Conservation (phyloP, 2,113 vertebrate genomes). For the Hippopotamus amphibius region DNA sequence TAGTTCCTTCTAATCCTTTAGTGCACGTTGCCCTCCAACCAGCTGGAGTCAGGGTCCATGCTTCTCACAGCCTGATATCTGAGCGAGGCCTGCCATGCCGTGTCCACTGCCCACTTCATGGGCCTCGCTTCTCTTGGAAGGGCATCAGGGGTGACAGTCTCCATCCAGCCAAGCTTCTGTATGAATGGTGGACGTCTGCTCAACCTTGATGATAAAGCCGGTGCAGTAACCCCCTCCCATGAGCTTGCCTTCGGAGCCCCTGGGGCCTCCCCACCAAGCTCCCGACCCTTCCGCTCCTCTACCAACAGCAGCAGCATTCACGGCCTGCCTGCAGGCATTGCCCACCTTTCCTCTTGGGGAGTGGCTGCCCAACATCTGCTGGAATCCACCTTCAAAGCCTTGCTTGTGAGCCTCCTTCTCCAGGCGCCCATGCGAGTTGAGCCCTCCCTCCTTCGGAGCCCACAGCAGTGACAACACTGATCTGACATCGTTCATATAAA, state of each 20-base stretch:
- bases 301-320: not conserved
- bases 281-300: no score
- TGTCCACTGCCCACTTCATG: not conserved
- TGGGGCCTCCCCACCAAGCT: not conserved
- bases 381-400: not conserved
- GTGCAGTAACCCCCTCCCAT: not conserved
- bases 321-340: not conserved
- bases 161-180: not conserved
- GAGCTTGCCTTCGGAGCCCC: not conserved
- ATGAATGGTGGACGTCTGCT: not conserved
- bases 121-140: not conserved
- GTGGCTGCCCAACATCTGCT: not conserved
- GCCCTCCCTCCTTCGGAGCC: not conserved
- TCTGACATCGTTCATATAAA: not conserved
- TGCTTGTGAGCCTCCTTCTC: not conserved
- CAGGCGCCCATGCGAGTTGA: not conserved
- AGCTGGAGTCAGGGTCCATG: not conserved
- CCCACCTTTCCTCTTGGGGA: not conserved
- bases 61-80: not conserved
- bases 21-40: not conserved
- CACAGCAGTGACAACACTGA: not conserved
- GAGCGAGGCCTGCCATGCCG: rapidly evolving
- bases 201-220: not conserved
- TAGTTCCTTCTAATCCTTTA: not conserved
- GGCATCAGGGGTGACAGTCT: not conserved